Evolutionary conservation across 2,888 invertebrate species (phyloP).

Genomic region (Troides oblongomaculatus): DNA sequence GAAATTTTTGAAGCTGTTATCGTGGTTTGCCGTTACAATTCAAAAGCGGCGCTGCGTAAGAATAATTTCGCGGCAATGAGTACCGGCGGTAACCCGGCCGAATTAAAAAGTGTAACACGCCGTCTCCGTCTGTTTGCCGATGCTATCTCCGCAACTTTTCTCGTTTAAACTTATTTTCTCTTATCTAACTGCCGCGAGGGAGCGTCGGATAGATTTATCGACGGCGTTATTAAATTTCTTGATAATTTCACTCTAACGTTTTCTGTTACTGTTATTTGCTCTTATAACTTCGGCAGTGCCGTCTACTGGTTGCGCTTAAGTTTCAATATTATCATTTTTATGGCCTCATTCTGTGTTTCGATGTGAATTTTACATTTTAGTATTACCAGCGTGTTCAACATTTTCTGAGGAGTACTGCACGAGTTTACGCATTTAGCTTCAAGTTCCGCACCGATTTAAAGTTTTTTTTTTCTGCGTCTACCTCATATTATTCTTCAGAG

Average conservation of each 20-base stretch:
- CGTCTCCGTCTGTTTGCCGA: slow-evolving; percentile 36
- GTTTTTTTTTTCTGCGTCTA: no score
- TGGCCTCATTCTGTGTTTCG: background rate
- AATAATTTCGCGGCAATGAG: slow-evolving; percentile 20
- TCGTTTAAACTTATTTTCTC: slow-evolving; percentile 74
- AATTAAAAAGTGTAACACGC: slow-evolving; percentile 39
- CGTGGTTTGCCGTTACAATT: background rate
- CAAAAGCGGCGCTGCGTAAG: background rate
- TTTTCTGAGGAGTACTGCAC: no score
- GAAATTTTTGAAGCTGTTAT: no score
- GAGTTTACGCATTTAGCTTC: no score
- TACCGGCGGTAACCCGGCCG: slow-evolving; percentile 5
- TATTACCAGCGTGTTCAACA: no score
- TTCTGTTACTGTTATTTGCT: slow-evolving; percentile 30
- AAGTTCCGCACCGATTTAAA: no score
- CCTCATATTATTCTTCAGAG: no score
- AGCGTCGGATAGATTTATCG: slow-evolving; percentile 39
- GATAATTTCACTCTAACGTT: slow-evolving; percentile 28
- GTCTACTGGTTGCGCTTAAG: background rate
- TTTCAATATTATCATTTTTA: background rate
- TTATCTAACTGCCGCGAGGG: slow-evolving; percentile 62
- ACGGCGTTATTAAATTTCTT: slow-evolving; percentile 31
- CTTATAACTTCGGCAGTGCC: slow-evolving; percentile 12
- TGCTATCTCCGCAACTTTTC: slow-evolving; percentile 62
- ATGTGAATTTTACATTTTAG: no score